phyloP scores from a whole-genome alignment of 2,113 vertebrate species.

The Nesogale talazaci region DNA sequence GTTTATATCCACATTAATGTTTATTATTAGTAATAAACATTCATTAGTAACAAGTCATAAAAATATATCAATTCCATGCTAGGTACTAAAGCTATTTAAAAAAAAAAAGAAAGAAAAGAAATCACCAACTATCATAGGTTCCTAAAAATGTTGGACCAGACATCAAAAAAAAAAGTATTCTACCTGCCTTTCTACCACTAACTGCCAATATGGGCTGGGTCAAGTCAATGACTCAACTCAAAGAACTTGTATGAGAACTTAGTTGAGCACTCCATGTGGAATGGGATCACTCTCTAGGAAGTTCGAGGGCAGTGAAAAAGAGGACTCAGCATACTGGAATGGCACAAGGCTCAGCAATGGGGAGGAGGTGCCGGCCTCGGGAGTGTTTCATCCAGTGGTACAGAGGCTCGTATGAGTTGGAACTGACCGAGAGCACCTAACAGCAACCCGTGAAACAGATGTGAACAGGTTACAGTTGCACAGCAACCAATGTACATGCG shows the following conservation, averaged over 20 bases:
- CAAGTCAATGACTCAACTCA: constrained; percentile 3
- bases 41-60: constrained; percentile 27
- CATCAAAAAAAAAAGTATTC: neutral
- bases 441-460: neutral
- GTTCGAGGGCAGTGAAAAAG: too few species aligned
- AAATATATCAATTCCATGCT: constrained; percentile 18
- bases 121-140: neutral
- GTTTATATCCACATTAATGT: constrained; percentile 40
- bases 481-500: too few species aligned
- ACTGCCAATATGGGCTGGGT: neutral
- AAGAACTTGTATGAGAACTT: constrained; percentile 15
- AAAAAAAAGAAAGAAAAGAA: too few species aligned
- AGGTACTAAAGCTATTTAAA: constrained; percentile 47
- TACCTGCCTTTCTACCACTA: neutral
- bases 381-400: too few species aligned
- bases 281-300: too few species aligned
- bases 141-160: neutral
- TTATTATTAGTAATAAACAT: constrained; percentile 7
- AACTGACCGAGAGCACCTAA: too few species aligned
- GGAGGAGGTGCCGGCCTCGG: too few species aligned
- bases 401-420: too few species aligned
- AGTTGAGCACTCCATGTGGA: neutral
- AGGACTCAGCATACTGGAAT: too few species aligned
- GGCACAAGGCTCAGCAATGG: too few species aligned
- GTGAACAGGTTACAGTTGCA: neutral